Conservation (phyloP, 1,140 invertebrate species). For the Hyles euphorbiae region DNA sequence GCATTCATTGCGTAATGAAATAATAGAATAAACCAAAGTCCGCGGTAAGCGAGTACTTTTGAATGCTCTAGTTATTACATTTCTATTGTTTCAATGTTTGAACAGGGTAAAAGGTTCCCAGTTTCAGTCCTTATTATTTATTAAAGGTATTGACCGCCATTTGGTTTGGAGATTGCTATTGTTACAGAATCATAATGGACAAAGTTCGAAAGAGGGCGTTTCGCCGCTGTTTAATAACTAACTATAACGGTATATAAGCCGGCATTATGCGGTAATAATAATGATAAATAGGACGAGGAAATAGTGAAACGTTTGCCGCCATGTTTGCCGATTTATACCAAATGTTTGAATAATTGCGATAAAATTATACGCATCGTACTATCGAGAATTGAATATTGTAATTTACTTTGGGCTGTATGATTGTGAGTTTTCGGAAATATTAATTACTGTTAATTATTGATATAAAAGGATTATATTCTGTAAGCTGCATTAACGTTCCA, state of each 20-base stretch:
- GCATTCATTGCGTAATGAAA: not conserved
- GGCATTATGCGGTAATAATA: no score
- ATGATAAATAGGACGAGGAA: no score
- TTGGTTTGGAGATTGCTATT: slow-evolving; percentile 19
- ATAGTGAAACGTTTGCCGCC: no score
- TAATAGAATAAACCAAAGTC: slow-evolving; percentile 13
- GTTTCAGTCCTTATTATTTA: slow-evolving; percentile 17
- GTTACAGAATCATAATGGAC: slow-evolving; percentile 15
- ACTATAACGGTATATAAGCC: slow-evolving; percentile 2
- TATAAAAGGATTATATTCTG: no score
- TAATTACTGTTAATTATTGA: no score
- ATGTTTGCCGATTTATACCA: no score
- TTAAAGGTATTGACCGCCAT: slow-evolving; percentile 24
- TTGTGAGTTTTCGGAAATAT: no score
- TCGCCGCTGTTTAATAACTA: slow-evolving; percentile 8
- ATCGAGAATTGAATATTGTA: no score
- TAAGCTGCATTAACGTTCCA: no score
- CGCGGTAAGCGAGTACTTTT: slow-evolving; percentile 14
- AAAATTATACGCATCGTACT: no score
- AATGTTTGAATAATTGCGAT: no score
- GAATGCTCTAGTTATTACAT: slow-evolving; percentile 17
- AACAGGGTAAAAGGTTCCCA: slow-evolving; percentile 15
- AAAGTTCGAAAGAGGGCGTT: slow-evolving; percentile 10
- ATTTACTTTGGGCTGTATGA: no score
- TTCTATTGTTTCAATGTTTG: slow-evolving; percentile 24